A percentile compares a stretch with the other conserved stretches of the same genome.
phyloP scores from a whole-genome alignment of 1,140 invertebrate genomes.

The Drosophila nigrodunni region DNA sequence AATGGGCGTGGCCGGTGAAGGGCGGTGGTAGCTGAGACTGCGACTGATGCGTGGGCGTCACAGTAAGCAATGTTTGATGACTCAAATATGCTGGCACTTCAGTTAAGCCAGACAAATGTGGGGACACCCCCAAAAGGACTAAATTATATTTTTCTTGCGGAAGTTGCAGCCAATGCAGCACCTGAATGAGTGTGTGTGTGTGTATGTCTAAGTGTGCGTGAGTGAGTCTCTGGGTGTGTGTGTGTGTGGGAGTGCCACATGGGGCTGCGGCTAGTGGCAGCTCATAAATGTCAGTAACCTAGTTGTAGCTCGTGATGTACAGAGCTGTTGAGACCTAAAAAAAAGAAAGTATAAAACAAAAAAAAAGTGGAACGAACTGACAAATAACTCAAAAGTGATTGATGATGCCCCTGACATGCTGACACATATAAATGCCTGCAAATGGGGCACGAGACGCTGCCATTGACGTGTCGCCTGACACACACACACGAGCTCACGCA shows the following conservation, averaged over 20 bases:
- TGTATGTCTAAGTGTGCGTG: constrained; percentile 3
- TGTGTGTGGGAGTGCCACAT: constrained; percentile 1
- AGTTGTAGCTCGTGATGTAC: constrained; percentile 26
- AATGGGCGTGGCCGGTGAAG: neutral
- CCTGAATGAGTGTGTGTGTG: constrained; percentile 5
- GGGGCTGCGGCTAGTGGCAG: constrained; percentile 53
- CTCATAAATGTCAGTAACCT: constrained; percentile 69
- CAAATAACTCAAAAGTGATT: constrained; percentile 82
- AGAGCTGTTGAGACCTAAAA: constrained; percentile 20
- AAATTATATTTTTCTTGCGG: constrained; percentile 23
- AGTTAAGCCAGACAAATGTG: constrained; percentile 65
- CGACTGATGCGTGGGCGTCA: constrained; percentile 7
- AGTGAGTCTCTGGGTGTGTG: neutral
- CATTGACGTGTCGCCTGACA: constrained; percentile 60
- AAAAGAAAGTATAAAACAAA: neutral
- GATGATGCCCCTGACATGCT: constrained; percentile 75
- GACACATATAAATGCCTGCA: constrained; percentile 80
- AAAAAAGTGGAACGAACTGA: constrained; percentile 52
- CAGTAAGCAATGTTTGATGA: constrained; percentile 28
- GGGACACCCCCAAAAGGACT: constrained; percentile 11
- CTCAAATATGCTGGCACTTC: constrained; percentile 49
- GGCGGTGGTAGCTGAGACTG: neutral
- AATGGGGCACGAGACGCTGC: constrained; percentile 72
- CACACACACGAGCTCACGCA: constrained; percentile 5
- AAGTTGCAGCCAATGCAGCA: constrained; percentile 37